phyloP scores from a whole-genome alignment of 2,888 invertebrate species.

The Lepeophtheirus nordmannii region DNA sequence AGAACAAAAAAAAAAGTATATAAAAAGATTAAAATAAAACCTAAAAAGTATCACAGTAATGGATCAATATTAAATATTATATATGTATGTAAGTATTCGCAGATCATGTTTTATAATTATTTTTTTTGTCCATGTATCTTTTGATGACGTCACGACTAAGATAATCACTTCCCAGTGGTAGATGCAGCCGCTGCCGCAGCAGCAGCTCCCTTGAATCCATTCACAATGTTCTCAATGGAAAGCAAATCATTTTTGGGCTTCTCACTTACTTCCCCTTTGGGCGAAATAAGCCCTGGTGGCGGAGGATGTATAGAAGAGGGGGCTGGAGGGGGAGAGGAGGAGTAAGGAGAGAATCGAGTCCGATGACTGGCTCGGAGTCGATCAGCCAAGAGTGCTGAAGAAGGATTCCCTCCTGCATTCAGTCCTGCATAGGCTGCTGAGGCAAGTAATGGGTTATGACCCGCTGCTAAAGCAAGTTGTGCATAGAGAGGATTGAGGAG shows the following conservation, averaged over 20 bases:
- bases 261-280: background rate
- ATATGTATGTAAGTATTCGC: no score
- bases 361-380: conserved; percentile 26
- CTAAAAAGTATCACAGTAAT: no score
- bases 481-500: conserved; percentile 12
- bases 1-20: no score
- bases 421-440: conserved; percentile 13
- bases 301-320: conserved; percentile 2
- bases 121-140: no score
- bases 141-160: no score
- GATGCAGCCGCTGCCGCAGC: no score
- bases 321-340: conserved; percentile 27
- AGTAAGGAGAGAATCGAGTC: conserved; percentile 28
- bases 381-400: conserved; percentile 22
- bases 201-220: background rate
- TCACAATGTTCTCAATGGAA: conserved; percentile 14
- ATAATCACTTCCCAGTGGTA: no score
- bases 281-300: conserved; percentile 19
- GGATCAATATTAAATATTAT: no score
- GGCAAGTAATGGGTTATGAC: conserved; percentile 6
- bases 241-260: conserved; percentile 5
- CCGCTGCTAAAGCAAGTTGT: conserved; percentile 7
- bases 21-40: no score
- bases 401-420: background rate
- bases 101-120: no score